Conservation (phyloP, 2,888 invertebrate species). For the Eucera pruinosa region DNA sequence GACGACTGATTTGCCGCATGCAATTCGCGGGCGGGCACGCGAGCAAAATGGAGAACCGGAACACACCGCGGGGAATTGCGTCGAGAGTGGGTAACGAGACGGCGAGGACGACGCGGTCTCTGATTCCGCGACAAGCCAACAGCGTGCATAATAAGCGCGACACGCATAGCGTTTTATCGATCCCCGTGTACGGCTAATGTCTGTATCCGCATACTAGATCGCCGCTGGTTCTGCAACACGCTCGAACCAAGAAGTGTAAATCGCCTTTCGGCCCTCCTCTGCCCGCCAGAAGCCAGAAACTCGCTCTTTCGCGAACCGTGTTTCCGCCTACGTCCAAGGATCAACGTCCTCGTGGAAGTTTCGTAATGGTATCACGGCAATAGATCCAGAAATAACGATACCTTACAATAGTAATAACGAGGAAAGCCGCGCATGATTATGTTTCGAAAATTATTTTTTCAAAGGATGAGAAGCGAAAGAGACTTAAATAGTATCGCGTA, state of each 20-base stretch:
- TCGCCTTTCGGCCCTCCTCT: conserved; percentile 32
- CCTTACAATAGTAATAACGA: no score
- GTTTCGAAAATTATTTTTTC: no score
- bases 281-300: conserved; percentile 45
- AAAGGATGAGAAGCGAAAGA: no score
- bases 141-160: conserved; percentile 63
- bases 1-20: conserved; percentile 26
- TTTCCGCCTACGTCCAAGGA: conserved; percentile 48
- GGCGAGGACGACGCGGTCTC: conserved; percentile 20
- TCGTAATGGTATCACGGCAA: conserved; percentile 18
- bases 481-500: no score
- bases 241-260: conserved; percentile 32
- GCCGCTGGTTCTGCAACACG: conserved; percentile 46
- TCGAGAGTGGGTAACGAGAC: not conserved
- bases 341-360: conserved; percentile 29
- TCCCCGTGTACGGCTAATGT: conserved; percentile 47
- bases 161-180: conserved; percentile 65
- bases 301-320: conserved; percentile 26
- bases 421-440: no score
- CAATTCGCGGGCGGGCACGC: conserved; percentile 18
- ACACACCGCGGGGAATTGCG: conserved; percentile 6
- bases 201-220: conserved; percentile 53
- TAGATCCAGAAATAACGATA: not conserved
- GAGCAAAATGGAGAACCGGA: conserved; percentile 1
- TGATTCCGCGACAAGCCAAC: conserved; percentile 60